Evolutionary conservation across 2,797 vertebrate species (phyloP).

Genomic region (Melopsittacus undulatus): DNA sequence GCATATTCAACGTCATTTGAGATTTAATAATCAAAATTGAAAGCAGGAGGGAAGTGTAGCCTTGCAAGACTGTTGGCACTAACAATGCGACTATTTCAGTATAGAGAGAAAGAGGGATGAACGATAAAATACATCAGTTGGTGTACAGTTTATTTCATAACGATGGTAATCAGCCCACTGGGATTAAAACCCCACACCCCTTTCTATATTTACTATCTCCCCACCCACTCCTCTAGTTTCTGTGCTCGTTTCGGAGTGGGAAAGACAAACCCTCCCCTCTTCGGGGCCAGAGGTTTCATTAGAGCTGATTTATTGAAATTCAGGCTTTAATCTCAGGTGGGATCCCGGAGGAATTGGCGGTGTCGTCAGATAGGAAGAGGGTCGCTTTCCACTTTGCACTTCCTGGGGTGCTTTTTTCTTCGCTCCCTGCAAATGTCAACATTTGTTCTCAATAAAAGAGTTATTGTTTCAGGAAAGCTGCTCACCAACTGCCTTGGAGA

Average conservation of each 20-base stretch:
- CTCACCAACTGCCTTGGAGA: slow-evolving; percentile 81
- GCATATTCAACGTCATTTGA: background rate
- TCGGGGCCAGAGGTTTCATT: slow-evolving; percentile 76
- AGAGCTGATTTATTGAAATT: slow-evolving; percentile 84
- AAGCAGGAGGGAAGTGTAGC: background rate
- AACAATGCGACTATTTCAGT: background rate
- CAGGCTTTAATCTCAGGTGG: slow-evolving; percentile 86
- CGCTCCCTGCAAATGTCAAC: slow-evolving; percentile 86
- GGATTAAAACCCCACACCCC: slow-evolving; percentile 23
- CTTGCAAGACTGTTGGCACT: background rate
- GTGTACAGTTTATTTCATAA: slow-evolving; percentile 54
- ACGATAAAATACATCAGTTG: slow-evolving; percentile 30
- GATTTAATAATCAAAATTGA: slow-evolving; percentile 20
- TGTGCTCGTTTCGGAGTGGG: background rate
- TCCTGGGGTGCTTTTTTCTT: slow-evolving; percentile 64
- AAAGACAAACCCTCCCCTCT: slow-evolving; percentile 66
- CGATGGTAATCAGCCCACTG: slow-evolving; percentile 39
- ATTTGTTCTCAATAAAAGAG: slow-evolving; percentile 91
- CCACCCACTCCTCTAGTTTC: background rate
- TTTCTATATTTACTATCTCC: slow-evolving; percentile 13
- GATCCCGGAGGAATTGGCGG: slow-evolving; percentile 73
- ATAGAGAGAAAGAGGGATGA: background rate
- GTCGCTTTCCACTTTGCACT: slow-evolving; percentile 75
- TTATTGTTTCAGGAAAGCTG: slow-evolving; percentile 87
- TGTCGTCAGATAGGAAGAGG: slow-evolving; percentile 80